These are phyloP conservation scores for Physocephala rufipes DNA, from an alignment of 2,888 invertebrate species.

Conservation along the genomic window DNA sequence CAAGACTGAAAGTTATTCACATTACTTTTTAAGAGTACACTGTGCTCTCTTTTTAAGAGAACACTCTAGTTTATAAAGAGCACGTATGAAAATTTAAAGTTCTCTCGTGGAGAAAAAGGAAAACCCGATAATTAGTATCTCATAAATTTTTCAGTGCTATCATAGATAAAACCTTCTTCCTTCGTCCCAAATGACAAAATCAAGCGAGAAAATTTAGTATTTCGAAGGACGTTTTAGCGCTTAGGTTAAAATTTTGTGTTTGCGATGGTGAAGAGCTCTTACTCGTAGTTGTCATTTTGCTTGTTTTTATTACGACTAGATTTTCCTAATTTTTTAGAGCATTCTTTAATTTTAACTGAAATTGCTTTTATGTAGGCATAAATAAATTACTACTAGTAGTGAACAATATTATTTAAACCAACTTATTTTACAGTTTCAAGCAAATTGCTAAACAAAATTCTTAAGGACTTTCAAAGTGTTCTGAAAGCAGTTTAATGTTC, in stretches of 20 bases:
- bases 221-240: constrained; percentile 16
- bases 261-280: not conserved
- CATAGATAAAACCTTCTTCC: constrained; percentile 15
- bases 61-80: not conserved
- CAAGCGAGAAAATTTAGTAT: constrained; percentile 20
- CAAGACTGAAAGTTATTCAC: not conserved
- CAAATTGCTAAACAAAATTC: too few species aligned
- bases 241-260: too few species aligned
- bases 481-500: too few species aligned
- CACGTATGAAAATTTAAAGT: too few species aligned
- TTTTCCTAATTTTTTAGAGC: not conserved
- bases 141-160: constrained; percentile 26
- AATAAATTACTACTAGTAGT: too few species aligned
- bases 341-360: too few species aligned
- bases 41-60: too few species aligned
- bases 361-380: too few species aligned
- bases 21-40: too few species aligned
- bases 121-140: constrained; percentile 16
- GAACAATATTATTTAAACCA: too few species aligned
- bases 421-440: too few species aligned
- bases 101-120: not conserved
- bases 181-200: not conserved
- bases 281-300: not conserved
- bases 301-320: not conserved
- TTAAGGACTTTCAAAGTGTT: too few species aligned